Percentiles rank a stretch among this genome's conserved stretches.
Conservation (phyloP, 2,888 invertebrate genomes). For the Theristus sp. region DNA sequence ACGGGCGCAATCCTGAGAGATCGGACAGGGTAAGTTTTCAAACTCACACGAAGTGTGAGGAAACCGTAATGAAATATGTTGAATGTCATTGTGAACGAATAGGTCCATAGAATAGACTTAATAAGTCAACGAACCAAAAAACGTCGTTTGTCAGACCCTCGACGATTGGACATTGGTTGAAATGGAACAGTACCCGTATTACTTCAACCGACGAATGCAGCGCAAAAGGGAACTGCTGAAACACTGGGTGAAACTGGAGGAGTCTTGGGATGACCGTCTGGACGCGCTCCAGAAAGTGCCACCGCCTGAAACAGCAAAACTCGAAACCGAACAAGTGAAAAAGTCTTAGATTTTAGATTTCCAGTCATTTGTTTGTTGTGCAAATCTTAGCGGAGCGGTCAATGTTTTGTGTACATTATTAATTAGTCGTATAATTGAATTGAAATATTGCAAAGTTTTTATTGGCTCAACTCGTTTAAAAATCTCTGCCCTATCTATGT, state of each 20-base stretch:
- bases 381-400: too few relatives aligned
- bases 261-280: constrained; percentile 26
- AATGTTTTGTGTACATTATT: too few relatives aligned
- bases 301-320: constrained; percentile 9
- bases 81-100: too few relatives aligned
- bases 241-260: constrained; percentile 27
- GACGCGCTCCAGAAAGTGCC: constrained; percentile 20
- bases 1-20: constrained; percentile 16
- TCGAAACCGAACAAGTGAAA: neutral
- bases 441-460: too few relatives aligned
- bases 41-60: neutral
- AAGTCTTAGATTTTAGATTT: too few relatives aligned
- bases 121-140: too few relatives aligned
- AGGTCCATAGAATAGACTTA: too few relatives aligned
- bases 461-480: too few relatives aligned
- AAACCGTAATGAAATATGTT: too few relatives aligned
- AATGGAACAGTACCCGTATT: constrained; percentile 22
- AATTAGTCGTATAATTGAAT: too few relatives aligned
- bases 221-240: constrained; percentile 26
- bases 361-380: too few relatives aligned
- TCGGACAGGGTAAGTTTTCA: neutral
- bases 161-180: constrained; percentile 4
- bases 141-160: neutral
- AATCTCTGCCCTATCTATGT: too few relatives aligned
- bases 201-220: constrained; percentile 27